Conservation (phyloP, 1,140 invertebrate genomes). For the Uloborus diversus region DNA sequence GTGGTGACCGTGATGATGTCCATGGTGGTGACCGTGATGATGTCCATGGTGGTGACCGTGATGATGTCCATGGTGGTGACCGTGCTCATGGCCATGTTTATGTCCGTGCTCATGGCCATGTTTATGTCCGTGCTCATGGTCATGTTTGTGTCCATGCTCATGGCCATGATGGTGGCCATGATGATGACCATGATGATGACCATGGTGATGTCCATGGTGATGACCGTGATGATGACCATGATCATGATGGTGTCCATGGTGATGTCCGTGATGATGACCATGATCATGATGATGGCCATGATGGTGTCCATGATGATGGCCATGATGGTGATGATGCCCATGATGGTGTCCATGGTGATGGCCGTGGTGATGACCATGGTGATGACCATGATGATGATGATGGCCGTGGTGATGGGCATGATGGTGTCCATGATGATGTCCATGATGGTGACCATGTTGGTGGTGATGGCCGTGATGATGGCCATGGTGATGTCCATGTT, state of each 20-base stretch:
- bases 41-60: background rate
- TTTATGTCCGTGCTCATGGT: background rate
- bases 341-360: constrained; percentile 14
- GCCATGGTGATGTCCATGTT: constrained; percentile 1
- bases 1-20: constrained; percentile 3
- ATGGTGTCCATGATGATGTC: too few relatives aligned
- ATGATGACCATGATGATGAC: constrained; percentile 10
- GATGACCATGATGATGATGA: constrained; percentile 52
- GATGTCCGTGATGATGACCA: constrained; percentile 11
- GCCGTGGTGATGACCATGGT: constrained; percentile 60
- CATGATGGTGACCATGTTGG: background rate
- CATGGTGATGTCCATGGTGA: constrained; percentile 23
- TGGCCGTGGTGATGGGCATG: too few relatives aligned
- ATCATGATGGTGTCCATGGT: constrained; percentile 8
- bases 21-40: background rate
- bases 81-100: constrained; percentile 18
- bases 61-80: constrained; percentile 1
- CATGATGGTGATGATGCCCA: background rate
- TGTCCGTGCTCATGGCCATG: constrained; percentile 16
- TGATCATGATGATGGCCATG: constrained; percentile 17
- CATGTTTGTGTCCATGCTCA: background rate
- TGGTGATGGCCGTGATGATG: constrained; percentile 16
- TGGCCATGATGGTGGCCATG: constrained; percentile 3
- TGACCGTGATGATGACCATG: background rate
- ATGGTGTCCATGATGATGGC: background rate